Evolutionary conservation across 2,113 vertebrate genomes (phyloP).

Genomic region (Crotalus tigris): DNA sequence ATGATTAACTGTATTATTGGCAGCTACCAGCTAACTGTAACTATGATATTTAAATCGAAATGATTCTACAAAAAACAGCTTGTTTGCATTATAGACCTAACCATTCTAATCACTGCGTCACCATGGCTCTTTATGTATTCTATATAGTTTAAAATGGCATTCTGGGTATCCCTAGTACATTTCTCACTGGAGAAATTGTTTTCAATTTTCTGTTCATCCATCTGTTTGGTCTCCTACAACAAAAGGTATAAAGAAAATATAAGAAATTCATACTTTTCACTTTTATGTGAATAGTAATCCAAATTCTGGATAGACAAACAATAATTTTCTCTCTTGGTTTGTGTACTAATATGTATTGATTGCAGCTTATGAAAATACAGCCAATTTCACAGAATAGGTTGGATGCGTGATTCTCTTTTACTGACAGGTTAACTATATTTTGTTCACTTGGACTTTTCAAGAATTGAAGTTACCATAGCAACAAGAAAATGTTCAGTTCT

Average conservation of each 20-base stretch:
- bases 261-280: neutral
- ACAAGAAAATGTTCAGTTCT: neutral
- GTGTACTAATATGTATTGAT: neutral
- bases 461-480: constrained; percentile 12
- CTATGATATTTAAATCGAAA: constrained; percentile 24
- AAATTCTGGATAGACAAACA: neutral
- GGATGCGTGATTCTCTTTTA: neutral
- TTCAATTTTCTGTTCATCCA: neutral
- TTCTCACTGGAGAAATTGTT: neutral
- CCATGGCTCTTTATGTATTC: neutral
- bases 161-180: neutral
- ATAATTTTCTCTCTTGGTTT: neutral
- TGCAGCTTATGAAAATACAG: neutral
- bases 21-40: constrained; percentile 28
- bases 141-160: neutral
- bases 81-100: neutral
- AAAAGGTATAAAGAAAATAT: neutral
- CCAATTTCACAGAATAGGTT: neutral
- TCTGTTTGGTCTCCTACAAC: neutral
- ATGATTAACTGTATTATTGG: constrained; percentile 20
- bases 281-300: neutral
- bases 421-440: neutral
- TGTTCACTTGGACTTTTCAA: neutral
- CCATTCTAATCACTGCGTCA: neutral
- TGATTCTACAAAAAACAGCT: neutral